phyloP scores from a whole-genome alignment of 1,140 invertebrate genomes.

The Drosophila rufa region DNA sequence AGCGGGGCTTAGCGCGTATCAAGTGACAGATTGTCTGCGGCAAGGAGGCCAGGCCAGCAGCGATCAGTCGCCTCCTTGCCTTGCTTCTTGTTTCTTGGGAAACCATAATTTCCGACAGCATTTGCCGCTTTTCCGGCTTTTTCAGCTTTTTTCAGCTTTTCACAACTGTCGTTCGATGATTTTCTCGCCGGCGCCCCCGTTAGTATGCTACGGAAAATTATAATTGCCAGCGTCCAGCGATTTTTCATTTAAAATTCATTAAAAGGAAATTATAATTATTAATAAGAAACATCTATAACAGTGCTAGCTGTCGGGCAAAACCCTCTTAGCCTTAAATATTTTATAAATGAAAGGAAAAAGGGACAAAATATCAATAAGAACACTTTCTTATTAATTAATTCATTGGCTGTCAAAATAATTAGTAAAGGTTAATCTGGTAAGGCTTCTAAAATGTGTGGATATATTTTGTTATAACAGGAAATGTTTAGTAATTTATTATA shows the following conservation, averaged over 20 bases:
- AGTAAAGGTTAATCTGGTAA: no score
- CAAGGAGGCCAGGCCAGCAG: constrained; percentile 63
- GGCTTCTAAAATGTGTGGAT: no score
- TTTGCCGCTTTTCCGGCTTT: constrained; percentile 33
- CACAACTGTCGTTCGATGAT: constrained; percentile 7
- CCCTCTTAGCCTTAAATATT: no score
- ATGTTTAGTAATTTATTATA: no score
- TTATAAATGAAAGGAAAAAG: no score
- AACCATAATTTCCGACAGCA: constrained; percentile 75
- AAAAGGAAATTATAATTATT: not conserved
- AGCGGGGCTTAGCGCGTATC: constrained; percentile 69
- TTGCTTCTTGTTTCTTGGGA: constrained; percentile 53
- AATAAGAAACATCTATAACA: no score
- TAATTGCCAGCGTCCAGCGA: not conserved
- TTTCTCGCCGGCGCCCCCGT: not conserved
- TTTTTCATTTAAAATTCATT: no score
- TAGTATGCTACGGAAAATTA: constrained; percentile 6
- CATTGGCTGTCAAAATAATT: no score
- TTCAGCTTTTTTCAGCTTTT: constrained; percentile 6
- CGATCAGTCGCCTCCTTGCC: constrained; percentile 48
- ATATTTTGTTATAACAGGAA: no score
- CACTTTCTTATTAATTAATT: no score
- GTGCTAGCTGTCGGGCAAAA: no score
- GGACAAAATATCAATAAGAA: no score
- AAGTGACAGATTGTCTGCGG: constrained; percentile 81